These are phyloP conservation scores for Armadillidium nasatum DNA, from an alignment of 1,140 invertebrate species.

Conservation along the genomic window DNA sequence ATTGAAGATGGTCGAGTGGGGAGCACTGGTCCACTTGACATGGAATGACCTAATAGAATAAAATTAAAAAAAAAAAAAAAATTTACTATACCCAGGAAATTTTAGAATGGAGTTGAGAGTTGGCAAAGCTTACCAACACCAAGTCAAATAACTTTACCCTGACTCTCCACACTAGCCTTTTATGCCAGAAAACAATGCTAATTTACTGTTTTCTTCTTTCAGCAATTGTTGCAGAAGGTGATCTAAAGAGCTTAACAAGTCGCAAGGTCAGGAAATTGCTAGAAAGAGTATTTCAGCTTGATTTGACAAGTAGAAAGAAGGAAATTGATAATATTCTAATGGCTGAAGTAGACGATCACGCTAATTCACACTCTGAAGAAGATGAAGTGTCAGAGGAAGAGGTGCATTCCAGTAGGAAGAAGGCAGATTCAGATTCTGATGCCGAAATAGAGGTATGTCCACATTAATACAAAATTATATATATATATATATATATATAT, in stretches of 20 bases:
- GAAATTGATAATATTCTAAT: slow-evolving; percentile 74
- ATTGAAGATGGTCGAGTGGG: no score
- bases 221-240: slow-evolving; percentile 81
- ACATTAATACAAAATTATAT: not conserved
- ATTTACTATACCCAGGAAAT: no score
- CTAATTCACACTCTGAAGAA: slow-evolving; percentile 53
- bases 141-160: no score
- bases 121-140: no score
- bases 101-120: no score
- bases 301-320: slow-evolving; percentile 68
- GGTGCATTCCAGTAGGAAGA: not conserved
- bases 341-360: slow-evolving; percentile 55
- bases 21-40: no score
- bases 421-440: slow-evolving; percentile 9
- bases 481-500: not conserved
- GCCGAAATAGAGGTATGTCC: not conserved
- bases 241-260: slow-evolving; percentile 72
- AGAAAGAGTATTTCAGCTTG: slow-evolving; percentile 70
- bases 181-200: not conserved
- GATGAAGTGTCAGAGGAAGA: slow-evolving; percentile 33
- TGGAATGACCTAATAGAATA: no score
- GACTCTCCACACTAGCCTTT: no score
- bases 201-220: slow-evolving; percentile 48
- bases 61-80: no score
- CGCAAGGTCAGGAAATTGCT: slow-evolving; percentile 84